phyloP scores from a whole-genome alignment of 2,888 invertebrate genomes.

The Drosophila macrospina region DNA sequence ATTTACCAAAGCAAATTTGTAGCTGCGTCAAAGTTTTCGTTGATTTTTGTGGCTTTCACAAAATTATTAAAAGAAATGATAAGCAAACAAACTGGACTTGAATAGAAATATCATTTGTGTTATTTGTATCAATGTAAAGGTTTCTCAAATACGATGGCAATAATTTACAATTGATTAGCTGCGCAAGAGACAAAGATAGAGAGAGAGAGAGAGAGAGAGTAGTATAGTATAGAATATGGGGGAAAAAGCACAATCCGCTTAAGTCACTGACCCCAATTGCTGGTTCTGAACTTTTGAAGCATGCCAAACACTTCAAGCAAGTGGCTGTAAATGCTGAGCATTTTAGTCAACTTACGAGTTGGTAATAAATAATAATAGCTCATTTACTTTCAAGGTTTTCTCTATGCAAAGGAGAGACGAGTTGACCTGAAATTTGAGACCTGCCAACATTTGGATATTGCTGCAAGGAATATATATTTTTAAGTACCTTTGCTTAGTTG shows the following conservation, averaged over 20 bases:
- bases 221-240: neutral
- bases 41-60: conserved; percentile 13
- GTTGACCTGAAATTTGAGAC: neutral
- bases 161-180: conserved; percentile 29
- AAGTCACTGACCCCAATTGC: conserved; percentile 12
- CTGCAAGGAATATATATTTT: neutral
- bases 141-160: conserved; percentile 12
- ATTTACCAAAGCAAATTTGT: conserved; percentile 29
- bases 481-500: neutral
- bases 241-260: neutral
- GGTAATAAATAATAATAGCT: conserved; percentile 62
- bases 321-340: neutral
- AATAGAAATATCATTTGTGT: neutral
- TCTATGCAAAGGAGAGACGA: neutral
- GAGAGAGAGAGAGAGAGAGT: neutral
- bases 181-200: neutral
- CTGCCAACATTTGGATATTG: neutral
- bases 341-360: conserved; percentile 16
- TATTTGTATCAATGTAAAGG: conserved; percentile 17
- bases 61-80: conserved; percentile 5
- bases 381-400: conserved; percentile 34
- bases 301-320: conserved; percentile 11
- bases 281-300: neutral
- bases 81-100: neutral
- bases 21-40: neutral